Evolutionary conservation across 2,888 invertebrate species (phyloP).

Genomic region (Noctua janthina): DNA sequence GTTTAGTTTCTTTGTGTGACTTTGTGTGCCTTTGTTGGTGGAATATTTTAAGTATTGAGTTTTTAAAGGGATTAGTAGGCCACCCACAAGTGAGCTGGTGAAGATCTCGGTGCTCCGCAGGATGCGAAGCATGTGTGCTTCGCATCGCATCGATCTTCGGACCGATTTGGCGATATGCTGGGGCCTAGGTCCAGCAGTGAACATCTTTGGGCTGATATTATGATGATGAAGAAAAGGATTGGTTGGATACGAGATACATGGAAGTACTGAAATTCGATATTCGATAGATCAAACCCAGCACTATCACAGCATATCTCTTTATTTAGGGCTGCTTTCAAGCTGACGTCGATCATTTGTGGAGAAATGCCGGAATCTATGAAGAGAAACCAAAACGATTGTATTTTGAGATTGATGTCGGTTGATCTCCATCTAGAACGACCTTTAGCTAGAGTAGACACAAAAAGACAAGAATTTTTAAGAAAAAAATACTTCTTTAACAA

Average conservation of each 20-base stretch:
- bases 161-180: neutral
- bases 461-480: no score
- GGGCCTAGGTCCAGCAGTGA: neutral
- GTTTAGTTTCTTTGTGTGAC: conserved; percentile 29
- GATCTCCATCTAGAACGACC: neutral
- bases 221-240: neutral
- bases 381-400: neutral
- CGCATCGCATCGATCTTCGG: no score
- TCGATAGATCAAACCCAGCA: neutral
- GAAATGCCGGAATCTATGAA: neutral
- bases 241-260: neutral
- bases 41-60: neutral
- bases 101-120: neutral
- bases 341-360: neutral
- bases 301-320: neutral
- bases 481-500: neutral
- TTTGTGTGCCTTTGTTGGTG: conserved; percentile 6
- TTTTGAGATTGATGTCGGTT: neutral
- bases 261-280: neutral
- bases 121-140: neutral
- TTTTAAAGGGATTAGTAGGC: neutral
- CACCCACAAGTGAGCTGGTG: neutral
- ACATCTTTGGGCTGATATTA: neutral
- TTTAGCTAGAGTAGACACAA: neutral
- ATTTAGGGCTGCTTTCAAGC: neutral